Conservation (phyloP, 2,113 vertebrate species). For the Orcinus orca region DNA sequence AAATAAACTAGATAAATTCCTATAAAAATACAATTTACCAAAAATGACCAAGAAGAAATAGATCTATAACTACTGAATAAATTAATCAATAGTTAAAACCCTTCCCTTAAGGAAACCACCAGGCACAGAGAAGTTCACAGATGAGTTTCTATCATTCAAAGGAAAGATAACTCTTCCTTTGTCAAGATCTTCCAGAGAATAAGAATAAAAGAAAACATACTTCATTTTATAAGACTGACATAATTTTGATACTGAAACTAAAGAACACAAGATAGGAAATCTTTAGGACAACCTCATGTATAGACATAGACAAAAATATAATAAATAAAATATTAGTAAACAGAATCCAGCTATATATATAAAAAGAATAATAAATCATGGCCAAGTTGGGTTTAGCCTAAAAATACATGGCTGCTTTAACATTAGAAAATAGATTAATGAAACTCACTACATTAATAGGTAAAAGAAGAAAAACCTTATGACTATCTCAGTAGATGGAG, state of each 20-base stretch:
- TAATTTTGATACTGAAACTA: neutral
- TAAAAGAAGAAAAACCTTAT: neutral
- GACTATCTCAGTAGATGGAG: neutral
- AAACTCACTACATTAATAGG: neutral
- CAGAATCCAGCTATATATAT: neutral
- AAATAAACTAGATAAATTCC: neutral
- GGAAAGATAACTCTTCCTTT: neutral
- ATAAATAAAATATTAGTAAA: neutral
- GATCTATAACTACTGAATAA: neutral
- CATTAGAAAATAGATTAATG: neutral
- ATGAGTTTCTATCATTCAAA: neutral
- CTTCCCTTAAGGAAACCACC: neutral
- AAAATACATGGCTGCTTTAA: conserved; percentile 1
- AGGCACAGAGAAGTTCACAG: neutral
- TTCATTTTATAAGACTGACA: neutral
- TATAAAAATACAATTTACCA: neutral
- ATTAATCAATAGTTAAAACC: conserved; percentile 3
- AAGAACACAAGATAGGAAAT: neutral
- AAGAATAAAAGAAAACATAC: neutral
- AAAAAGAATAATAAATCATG: neutral
- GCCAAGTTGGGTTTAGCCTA: neutral
- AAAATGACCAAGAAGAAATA: neutral
- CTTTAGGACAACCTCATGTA: neutral
- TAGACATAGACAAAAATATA: neutral
- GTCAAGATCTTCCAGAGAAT: neutral